Conservation (phyloP, 2,888 invertebrate genomes). For the Plebejus anna region DNA sequence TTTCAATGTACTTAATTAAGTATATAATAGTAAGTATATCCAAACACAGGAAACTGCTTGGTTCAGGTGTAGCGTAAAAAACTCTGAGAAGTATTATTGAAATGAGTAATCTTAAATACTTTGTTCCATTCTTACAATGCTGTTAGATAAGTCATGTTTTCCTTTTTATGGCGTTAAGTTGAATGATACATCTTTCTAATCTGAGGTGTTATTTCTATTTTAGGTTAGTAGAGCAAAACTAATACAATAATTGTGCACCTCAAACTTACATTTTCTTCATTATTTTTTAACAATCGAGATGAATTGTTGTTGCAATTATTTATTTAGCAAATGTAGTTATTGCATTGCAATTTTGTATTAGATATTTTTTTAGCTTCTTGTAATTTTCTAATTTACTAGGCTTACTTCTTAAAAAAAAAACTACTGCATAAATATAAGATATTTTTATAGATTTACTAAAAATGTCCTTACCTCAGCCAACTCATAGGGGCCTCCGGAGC, state of each 20-base stretch:
- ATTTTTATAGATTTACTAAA: not conserved
- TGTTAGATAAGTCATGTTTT: constrained; percentile 27
- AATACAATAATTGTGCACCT: not conserved
- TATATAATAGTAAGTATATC: constrained; percentile 26
- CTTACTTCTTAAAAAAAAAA: too few relatives aligned
- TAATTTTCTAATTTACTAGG: too few relatives aligned
- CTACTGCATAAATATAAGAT: too few relatives aligned
- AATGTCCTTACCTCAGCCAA: constrained; percentile 83
- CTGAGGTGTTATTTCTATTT: constrained; percentile 2
- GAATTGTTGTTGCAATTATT: too few relatives aligned
- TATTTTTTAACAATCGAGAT: too few relatives aligned
- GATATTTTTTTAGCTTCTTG: too few relatives aligned
- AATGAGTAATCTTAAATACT: constrained; percentile 28
- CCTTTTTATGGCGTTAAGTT: constrained; percentile 17
- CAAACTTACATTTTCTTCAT: too few relatives aligned
- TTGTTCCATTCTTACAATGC: constrained; percentile 17
- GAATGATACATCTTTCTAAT: constrained; percentile 12
- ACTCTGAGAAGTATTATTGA: constrained; percentile 23
- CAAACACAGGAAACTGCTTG: constrained; percentile 20
- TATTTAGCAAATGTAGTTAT: too few relatives aligned
- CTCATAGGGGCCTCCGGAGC: constrained; percentile 85
- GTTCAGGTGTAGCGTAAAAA: constrained; percentile 26
- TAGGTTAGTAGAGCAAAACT: constrained; percentile 2
- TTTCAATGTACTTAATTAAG: constrained; percentile 20
- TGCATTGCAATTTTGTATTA: too few relatives aligned